Evolutionary conservation across 2,113 vertebrate genomes (phyloP).

Genomic region (Laticauda colubrina): DNA sequence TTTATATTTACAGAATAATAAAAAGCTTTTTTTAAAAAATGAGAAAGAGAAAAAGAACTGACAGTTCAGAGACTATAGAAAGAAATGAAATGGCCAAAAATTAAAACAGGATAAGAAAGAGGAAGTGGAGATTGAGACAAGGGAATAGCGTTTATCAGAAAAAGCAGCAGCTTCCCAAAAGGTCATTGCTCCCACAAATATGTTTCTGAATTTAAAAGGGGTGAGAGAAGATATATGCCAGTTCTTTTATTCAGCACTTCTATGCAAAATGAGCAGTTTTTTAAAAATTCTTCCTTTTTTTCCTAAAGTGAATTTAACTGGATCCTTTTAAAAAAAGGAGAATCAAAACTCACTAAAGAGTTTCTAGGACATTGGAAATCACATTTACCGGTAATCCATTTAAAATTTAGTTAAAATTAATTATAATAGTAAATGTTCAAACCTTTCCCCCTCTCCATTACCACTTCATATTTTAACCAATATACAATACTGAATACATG

Average conservation of each 20-base stretch:
- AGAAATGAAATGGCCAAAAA: background rate
- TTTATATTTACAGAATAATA: background rate
- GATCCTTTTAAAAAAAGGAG: background rate
- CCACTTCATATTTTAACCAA: background rate
- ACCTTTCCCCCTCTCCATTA: background rate
- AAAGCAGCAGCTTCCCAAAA: background rate
- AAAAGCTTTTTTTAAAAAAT: background rate
- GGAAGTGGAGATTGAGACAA: background rate
- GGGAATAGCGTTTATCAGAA: background rate
- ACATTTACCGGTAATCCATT: background rate
- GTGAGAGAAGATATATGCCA: background rate
- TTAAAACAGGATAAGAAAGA: background rate
- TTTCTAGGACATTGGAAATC: background rate
- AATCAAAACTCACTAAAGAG: background rate
- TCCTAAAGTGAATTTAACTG: background rate
- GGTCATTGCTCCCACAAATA: background rate
- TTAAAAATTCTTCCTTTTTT: background rate
- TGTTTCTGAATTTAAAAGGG: background rate
- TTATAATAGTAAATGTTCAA: background rate
- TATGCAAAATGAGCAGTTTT: background rate
- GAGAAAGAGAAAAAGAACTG: background rate
- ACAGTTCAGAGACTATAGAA: background rate
- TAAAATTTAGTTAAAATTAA: constrained; percentile 8
- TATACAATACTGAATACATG: background rate
- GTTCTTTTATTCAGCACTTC: background rate